Conservation (phyloP, 2,888 invertebrate species). For the Spodoptera exigua region DNA sequence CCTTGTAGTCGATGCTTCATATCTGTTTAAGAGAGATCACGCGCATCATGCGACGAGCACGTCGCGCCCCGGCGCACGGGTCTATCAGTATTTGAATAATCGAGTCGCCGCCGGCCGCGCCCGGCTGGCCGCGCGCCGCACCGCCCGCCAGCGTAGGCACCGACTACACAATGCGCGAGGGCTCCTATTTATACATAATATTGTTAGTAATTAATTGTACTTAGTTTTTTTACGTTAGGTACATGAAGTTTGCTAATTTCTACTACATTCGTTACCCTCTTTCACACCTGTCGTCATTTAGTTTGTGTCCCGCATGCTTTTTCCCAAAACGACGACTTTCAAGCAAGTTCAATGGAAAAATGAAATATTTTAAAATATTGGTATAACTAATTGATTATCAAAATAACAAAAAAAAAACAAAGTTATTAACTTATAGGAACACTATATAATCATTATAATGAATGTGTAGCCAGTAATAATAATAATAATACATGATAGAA, state of each 20-base stretch:
- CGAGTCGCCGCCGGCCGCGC: too few relatives aligned
- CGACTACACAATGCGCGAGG: conserved; percentile 37
- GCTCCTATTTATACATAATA: conserved; percentile 46
- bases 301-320: conserved; percentile 22
- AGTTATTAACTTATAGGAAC: conserved; percentile 44
- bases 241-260: conserved; percentile 17
- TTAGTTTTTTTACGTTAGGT: conserved; percentile 38
- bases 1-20: conserved; percentile 70
- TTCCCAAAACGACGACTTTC: conserved; percentile 45
- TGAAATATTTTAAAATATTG: conserved; percentile 31
- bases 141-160: background rate
- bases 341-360: conserved; percentile 59
- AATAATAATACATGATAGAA: conserved; percentile 36
- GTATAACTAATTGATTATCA: conserved; percentile 13
- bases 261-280: conserved; percentile 33
- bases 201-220: conserved; percentile 44
- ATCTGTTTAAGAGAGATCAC: conserved; percentile 62
- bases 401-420: conserved; percentile 45
- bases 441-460: conserved; percentile 41
- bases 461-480: conserved; percentile 42
- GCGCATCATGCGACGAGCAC: conserved; percentile 26
- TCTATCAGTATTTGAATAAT: background rate
- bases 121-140: background rate
- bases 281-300: conserved; percentile 24
- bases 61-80: background rate